phyloP scores from a whole-genome alignment of 1,140 invertebrate species.

The Drosophila tsacasi region DNA sequence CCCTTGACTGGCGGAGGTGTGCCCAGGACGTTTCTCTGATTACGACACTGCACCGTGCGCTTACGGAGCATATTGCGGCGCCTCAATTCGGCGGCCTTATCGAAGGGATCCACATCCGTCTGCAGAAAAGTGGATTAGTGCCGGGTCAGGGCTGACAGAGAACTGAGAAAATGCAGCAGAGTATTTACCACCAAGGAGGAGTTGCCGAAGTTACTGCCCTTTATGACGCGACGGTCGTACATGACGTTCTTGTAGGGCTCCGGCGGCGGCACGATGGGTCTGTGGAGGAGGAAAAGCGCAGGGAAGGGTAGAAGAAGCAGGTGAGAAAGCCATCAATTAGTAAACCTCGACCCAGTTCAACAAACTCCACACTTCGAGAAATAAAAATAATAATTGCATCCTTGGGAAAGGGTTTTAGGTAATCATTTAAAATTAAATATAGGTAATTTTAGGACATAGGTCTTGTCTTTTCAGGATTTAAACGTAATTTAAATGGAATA shows the following conservation, averaged over 20 bases:
- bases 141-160: constrained; percentile 61
- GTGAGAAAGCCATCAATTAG: constrained; percentile 60
- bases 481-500: neutral
- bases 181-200: constrained; percentile 68
- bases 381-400: neutral
- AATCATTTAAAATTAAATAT: neutral
- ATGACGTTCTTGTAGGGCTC: constrained; percentile 91
- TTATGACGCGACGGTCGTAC: constrained; percentile 93
- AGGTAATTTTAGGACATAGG: too few species aligned
- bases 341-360: constrained; percentile 74
- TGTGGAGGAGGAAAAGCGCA: constrained; percentile 20
- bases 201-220: constrained; percentile 90
- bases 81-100: constrained; percentile 86
- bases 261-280: constrained; percentile 69
- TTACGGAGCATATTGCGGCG: constrained; percentile 86
- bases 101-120: constrained; percentile 78
- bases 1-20: constrained; percentile 91
- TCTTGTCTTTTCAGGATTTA: too few species aligned
- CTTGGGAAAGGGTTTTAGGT: too few species aligned
- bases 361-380: constrained; percentile 31
- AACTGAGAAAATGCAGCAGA: neutral
- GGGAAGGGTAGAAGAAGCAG: constrained; percentile 25
- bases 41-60: constrained; percentile 85
- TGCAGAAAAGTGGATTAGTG: constrained; percentile 54
- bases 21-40: constrained; percentile 86